Evolutionary conservation across 2,888 invertebrate genomes (phyloP).

Genomic region (Brachyptera putata): DNA sequence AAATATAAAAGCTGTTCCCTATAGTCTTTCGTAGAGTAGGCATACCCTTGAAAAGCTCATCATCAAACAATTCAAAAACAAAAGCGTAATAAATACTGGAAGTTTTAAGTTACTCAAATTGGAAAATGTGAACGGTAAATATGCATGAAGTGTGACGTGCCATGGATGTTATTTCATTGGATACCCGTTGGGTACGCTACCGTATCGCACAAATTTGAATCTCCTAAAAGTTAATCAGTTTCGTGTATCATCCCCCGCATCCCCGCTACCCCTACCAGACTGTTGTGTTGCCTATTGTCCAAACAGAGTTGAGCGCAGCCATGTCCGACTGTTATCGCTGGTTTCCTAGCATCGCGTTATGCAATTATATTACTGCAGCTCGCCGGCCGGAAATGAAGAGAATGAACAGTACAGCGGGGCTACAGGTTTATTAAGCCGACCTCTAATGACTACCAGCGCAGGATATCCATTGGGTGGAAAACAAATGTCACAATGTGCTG

Average conservation of each 20-base stretch:
- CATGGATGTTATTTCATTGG: constrained; percentile 1
- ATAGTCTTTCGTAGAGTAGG: neutral
- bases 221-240: constrained; percentile 22
- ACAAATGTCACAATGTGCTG: constrained; percentile 10
- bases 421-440: constrained; percentile 10
- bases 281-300: constrained; percentile 16
- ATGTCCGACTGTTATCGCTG: constrained; percentile 20
- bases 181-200: neutral
- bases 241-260: neutral
- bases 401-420: constrained; percentile 6
- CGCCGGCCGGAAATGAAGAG: constrained; percentile 18
- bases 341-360: constrained; percentile 13
- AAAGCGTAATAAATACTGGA: neutral
- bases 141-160: neutral
- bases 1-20: neutral
- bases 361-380: constrained; percentile 5
- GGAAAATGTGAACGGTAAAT: neutral
- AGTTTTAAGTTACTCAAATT: neutral
- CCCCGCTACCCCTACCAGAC: neutral
- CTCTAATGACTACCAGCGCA: constrained; percentile 5
- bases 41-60: neutral
- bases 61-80: neutral
- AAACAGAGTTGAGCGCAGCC: neutral
- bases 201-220: constrained; percentile 14
- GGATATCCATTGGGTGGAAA: neutral